Percentiles rank a stretch among this genome's conserved stretches.
These are phyloP conservation scores for Colletes collaris DNA, from an alignment of 2,888 invertebrate species.

Conservation along the genomic window DNA sequence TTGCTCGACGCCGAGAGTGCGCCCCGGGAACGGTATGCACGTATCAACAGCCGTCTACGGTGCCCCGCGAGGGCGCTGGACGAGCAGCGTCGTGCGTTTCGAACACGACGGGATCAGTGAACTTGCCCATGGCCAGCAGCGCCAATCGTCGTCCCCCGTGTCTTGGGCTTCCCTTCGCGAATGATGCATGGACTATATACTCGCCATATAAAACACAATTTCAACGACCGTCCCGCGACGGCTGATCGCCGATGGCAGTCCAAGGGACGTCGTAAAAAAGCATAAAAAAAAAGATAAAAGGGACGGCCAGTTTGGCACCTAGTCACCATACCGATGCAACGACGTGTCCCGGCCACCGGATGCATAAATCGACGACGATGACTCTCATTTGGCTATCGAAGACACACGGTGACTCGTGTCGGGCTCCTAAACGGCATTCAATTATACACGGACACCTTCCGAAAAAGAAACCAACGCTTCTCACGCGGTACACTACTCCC, in stretches of 20 bases:
- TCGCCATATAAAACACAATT: constrained; percentile 45
- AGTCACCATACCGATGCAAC: constrained; percentile 37
- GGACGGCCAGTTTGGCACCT: constrained; percentile 21
- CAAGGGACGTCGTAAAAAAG: constrained; percentile 2
- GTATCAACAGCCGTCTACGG: constrained; percentile 17
- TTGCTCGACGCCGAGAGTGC: constrained; percentile 34
- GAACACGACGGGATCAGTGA: constrained; percentile 71
- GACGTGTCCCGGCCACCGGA: constrained; percentile 48
- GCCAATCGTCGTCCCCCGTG: constrained; percentile 43
- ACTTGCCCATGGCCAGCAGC: constrained; percentile 68
- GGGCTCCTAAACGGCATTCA: background rate
- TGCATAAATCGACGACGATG: constrained; percentile 43
- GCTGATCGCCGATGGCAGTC: background rate
- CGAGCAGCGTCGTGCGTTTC: constrained; percentile 36
- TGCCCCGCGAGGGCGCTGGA: constrained; percentile 25
- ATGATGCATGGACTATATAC: constrained; percentile 52
- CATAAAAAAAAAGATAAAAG: background rate
- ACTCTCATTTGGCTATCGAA: constrained; percentile 12
- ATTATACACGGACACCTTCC: too few species aligned
- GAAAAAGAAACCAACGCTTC: too few species aligned
- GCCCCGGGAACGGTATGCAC: constrained; percentile 19
- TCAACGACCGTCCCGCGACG: constrained; percentile 5
- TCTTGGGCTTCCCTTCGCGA: constrained; percentile 48
- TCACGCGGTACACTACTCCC: too few species aligned
- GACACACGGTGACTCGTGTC: constrained; percentile 14